Percentiles rank a stretch among this genome's conserved stretches.
phyloP scores from a whole-genome alignment of 2,113 vertebrate species.

The Mesembrinibis cayennensis region DNA sequence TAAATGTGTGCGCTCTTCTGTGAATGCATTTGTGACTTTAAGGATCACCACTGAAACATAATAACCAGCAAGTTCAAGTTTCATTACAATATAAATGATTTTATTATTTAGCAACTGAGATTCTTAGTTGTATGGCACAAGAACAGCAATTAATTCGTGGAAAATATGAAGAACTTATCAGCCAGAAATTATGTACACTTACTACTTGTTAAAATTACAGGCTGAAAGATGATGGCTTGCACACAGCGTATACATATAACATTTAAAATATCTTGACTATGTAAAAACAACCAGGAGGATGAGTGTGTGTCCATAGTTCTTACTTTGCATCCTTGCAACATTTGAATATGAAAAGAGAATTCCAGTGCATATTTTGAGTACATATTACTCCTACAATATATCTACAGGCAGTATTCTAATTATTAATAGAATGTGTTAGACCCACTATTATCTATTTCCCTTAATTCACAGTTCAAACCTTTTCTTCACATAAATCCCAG shows the following conservation, averaged over 20 bases:
- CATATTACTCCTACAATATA: neutral
- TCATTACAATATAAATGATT: neutral
- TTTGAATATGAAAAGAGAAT: neutral
- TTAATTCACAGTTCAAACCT: neutral
- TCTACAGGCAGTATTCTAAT: neutral
- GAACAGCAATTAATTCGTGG: neutral
- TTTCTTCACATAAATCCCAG: neutral
- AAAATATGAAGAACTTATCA: neutral
- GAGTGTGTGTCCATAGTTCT: neutral
- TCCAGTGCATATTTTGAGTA: neutral
- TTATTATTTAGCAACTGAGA: neutral
- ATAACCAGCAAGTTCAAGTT: neutral
- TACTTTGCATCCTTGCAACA: neutral
- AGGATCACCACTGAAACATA: neutral
- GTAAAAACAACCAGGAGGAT: neutral
- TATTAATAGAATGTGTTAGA: neutral
- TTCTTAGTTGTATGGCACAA: neutral
- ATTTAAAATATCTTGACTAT: neutral
- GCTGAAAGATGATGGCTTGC: neutral
- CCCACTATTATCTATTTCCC: neutral
- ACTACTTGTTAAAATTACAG: neutral
- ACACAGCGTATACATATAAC: neutral
- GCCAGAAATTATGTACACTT: neutral
- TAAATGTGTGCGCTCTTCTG: neutral
- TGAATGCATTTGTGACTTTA: neutral